A percentile compares a stretch with the other conserved stretches of the same genome.
These are phyloP conservation scores for Spodoptera exigua DNA, from an alignment of 2,888 invertebrate species.

Conservation along the genomic window DNA sequence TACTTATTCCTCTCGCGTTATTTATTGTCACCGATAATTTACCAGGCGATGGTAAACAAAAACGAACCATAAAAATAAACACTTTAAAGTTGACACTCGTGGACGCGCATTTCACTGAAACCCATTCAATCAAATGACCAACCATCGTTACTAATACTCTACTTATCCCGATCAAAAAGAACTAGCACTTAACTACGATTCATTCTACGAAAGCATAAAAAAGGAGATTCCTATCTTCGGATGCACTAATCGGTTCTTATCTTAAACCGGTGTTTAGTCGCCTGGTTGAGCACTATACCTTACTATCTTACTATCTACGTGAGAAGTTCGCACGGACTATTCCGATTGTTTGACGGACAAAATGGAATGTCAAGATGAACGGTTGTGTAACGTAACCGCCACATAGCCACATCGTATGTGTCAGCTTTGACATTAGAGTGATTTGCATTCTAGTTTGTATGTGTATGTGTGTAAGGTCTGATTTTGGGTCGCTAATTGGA, in stretches of 20 bases:
- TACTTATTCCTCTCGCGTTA: no score
- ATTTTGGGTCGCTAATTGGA: no score
- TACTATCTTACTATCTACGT: constrained; percentile 65
- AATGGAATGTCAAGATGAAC: constrained; percentile 87
- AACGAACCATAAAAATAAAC: no score
- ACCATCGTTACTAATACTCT: no score
- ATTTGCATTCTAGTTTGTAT: constrained; percentile 76
- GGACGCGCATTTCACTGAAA: no score
- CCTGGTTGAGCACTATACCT: constrained; percentile 70
- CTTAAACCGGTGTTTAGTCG: constrained; percentile 76
- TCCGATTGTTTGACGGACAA: constrained; percentile 80
- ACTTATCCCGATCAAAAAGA: constrained; percentile 5
- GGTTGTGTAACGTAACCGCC: constrained; percentile 79
- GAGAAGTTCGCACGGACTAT: constrained; percentile 82
- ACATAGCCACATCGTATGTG: constrained; percentile 65
- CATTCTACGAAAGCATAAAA: constrained; percentile 42
- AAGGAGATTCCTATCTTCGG: constrained; percentile 47
- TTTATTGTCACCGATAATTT: no score
- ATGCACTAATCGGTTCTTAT: constrained; percentile 72
- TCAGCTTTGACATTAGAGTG: constrained; percentile 77
- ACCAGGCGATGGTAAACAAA: no score
- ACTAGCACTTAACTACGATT: constrained; percentile 4
- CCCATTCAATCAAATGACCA: no score
- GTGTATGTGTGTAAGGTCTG: constrained; percentile 64
- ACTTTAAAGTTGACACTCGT: no score